A percentile compares a stretch with the other conserved stretches of the same genome.
Conservation (phyloP, 2,113 vertebrate species). For the Istiophorus platypterus region DNA sequence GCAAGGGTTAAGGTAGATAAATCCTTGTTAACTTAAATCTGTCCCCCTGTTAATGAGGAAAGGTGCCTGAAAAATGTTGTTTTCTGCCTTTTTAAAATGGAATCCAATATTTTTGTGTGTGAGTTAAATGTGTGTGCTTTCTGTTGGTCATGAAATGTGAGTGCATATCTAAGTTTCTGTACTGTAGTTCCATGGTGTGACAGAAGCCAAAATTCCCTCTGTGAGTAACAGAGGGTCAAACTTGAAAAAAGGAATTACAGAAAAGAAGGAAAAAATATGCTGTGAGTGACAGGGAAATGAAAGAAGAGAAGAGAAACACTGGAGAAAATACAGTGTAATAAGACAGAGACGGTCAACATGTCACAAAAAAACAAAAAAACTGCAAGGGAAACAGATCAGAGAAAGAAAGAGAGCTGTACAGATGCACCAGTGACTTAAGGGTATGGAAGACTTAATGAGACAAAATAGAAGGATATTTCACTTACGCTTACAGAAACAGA, state of each 20-base stretch:
- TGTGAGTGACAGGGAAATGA: constrained; percentile 3
- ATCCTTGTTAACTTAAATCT: constrained; percentile 53
- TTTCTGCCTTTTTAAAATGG: constrained; percentile 51
- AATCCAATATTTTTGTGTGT: constrained; percentile 30
- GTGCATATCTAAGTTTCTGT: constrained; percentile 1
- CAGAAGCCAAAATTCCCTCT: background rate
- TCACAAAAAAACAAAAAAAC: constrained; percentile 19
- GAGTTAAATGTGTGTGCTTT: constrained; percentile 6
- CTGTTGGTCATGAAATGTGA: constrained; percentile 17
- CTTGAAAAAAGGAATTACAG: background rate
- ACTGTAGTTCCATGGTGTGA: background rate
- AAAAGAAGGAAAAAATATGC: background rate
- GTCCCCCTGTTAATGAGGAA: constrained; percentile 47
- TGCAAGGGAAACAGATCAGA: background rate
- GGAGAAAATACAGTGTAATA: background rate
- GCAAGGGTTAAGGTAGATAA: constrained; percentile 19
- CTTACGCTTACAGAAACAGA: background rate
- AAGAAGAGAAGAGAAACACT: constrained; percentile 7
- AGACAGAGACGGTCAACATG: constrained; percentile 17
- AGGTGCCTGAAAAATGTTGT: constrained; percentile 37
- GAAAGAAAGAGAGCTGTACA: background rate
- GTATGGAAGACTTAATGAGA: background rate
- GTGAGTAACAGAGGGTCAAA: constrained; percentile 2
- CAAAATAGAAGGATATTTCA: background rate
- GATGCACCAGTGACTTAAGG: background rate